Evolutionary conservation across 2,888 invertebrate genomes (phyloP).

Genomic region (Metacarcinus magister): DNA sequence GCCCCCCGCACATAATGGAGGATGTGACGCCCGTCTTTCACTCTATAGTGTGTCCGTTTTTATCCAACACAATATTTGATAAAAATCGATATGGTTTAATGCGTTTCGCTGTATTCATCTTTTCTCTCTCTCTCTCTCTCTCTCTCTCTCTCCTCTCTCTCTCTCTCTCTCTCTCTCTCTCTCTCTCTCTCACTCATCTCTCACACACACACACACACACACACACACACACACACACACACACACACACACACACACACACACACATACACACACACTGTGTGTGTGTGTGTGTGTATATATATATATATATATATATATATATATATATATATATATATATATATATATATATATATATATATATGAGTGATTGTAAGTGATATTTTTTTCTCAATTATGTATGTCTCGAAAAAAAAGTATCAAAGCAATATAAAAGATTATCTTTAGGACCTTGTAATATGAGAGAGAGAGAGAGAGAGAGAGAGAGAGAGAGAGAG

Average conservation of each 20-base stretch:
- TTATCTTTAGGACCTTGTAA: no score
- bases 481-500: constrained; percentile 17
- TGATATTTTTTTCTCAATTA: no score
- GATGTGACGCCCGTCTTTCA: constrained; percentile 36
- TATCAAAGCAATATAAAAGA: no score
- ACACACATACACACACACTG: constrained; percentile 38
- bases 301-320: no score
- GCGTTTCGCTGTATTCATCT: not conserved
- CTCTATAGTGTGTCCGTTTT: not conserved
- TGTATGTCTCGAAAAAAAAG: no score
- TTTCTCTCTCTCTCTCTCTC: not conserved
- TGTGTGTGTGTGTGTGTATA: no score
- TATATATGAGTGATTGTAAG: no score
- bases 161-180: constrained; percentile 32
- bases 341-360: no score
- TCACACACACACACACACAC: constrained; percentile 44
- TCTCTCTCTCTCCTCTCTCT: constrained; percentile 28
- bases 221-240: constrained; percentile 37
- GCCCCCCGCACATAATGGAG: not conserved
- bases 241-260: constrained; percentile 50
- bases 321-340: no score
- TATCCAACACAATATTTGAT: not conserved
- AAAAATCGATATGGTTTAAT: not conserved
- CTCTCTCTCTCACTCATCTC: constrained; percentile 42
- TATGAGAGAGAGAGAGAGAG: not conserved